These are phyloP conservation scores for Galerucella calmariensis DNA, from an alignment of 2,888 invertebrate species.

Conservation along the genomic window DNA sequence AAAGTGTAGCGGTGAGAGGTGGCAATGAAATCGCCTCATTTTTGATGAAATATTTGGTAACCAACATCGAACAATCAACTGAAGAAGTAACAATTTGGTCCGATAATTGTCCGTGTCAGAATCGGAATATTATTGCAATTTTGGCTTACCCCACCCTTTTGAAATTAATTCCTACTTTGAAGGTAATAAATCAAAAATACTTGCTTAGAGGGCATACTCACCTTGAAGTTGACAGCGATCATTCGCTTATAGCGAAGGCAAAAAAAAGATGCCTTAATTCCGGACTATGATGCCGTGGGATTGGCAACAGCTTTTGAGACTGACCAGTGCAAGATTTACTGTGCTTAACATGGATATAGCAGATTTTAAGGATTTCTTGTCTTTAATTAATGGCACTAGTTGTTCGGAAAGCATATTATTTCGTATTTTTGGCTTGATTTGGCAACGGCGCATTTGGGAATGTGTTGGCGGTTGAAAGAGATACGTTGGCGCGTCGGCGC, in stretches of 20 bases:
- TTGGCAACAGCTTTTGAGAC: slow-evolving; percentile 36
- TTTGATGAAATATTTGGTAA: slow-evolving; percentile 34
- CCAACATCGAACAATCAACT: background rate
- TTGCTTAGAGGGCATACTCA: slow-evolving; percentile 41
- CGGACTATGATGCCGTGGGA: slow-evolving; percentile 22
- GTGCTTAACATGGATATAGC: slow-evolving; percentile 36
- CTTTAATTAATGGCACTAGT: background rate
- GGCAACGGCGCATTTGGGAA: too few relatives aligned
- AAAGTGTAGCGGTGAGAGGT: slow-evolving; percentile 39
- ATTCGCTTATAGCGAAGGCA: slow-evolving; percentile 34
- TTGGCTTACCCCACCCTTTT: background rate
- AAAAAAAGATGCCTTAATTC: slow-evolving; percentile 32
- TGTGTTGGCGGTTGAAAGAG: too few relatives aligned
- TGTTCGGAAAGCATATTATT: too few relatives aligned
- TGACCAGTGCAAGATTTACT: slow-evolving; percentile 15
- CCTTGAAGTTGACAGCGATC: slow-evolving; percentile 36
- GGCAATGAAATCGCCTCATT: slow-evolving; percentile 46
- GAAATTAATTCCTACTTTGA: slow-evolving; percentile 18
- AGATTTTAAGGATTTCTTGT: slow-evolving; percentile 29
- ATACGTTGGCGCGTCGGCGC: too few relatives aligned
- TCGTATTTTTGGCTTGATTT: too few relatives aligned
- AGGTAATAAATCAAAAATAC: slow-evolving; percentile 39
- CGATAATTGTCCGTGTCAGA: slow-evolving; percentile 24
- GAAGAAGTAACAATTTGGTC: slow-evolving; percentile 25
- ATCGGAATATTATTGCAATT: slow-evolving; percentile 4